Evolutionary conservation across 2,113 vertebrate species (phyloP).

Genomic region (Nyctibius bracteatus): DNA sequence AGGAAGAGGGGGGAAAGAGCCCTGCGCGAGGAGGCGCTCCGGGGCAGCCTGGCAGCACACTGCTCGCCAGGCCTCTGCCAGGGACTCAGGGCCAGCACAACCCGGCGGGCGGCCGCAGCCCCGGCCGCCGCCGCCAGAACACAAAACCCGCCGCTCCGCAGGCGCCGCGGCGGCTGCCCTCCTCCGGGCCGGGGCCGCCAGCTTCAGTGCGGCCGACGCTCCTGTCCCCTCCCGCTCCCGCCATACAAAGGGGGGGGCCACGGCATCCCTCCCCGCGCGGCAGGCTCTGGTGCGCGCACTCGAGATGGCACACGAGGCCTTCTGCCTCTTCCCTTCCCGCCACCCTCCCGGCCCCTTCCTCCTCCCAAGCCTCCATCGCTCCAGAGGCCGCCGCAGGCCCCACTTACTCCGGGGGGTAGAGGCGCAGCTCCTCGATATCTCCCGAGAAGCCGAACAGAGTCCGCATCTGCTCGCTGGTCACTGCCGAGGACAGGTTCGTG

Average conservation of each 20-base stretch:
- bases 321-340: not conserved
- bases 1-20: accelerated
- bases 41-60: no score
- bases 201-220: no score
- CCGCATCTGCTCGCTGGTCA: conserved; percentile 94
- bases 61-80: no score
- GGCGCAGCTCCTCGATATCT: conserved; percentile 94
- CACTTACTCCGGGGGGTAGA: conserved; percentile 97
- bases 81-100: not conserved
- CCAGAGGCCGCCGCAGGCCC: no score
- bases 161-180: not conserved
- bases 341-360: not conserved
- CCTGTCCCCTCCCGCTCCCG: no score
- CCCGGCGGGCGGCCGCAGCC: not conserved
- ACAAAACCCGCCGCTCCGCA: no score
- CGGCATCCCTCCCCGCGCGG: no score
- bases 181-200: not conserved
- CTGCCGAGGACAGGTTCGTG: conserved; percentile 92
- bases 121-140: no score
- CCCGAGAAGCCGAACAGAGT: conserved; percentile 95
- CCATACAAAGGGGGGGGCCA: no score
- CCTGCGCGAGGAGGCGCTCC: no score
- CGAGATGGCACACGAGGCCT: no score
- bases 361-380: not conserved
- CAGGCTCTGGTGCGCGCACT: no score